phyloP scores from a whole-genome alignment of 1,140 invertebrate species.

The Lepidurus arcticus region DNA sequence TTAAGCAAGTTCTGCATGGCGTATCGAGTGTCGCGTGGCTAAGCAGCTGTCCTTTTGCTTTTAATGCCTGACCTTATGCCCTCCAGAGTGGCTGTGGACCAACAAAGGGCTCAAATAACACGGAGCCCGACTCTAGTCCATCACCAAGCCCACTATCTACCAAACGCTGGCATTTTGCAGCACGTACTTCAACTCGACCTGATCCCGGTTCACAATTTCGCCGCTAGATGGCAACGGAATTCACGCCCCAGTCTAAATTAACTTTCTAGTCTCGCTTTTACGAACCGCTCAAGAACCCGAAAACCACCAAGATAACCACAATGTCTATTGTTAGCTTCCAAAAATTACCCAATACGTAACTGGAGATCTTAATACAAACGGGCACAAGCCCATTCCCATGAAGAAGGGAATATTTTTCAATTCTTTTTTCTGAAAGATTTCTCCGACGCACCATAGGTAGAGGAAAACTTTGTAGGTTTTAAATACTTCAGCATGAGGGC shows the following conservation, averaged over 20 bases:
- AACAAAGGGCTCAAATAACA: conserved; percentile 16
- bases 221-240: too few relatives aligned
- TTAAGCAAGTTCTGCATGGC: conserved; percentile 12
- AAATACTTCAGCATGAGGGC: background rate
- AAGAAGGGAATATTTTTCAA: conserved; percentile 5
- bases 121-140: conserved; percentile 8
- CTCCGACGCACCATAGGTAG: too few relatives aligned
- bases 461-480: background rate
- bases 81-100: conserved; percentile 16
- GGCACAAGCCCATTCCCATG: conserved; percentile 23
- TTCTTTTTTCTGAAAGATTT: too few relatives aligned
- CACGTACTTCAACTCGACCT: too few relatives aligned
- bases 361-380: background rate
- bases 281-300: background rate
- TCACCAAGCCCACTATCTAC: background rate
- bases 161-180: too few relatives aligned
- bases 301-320: background rate
- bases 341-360: too few relatives aligned
- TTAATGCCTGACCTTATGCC: conserved; percentile 2
- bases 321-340: too few relatives aligned
- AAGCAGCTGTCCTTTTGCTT: conserved; percentile 18
- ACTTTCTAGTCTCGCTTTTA: background rate
- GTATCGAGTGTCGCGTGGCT: conserved; percentile 14
- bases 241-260: background rate
- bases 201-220: too few relatives aligned